phyloP scores from a whole-genome alignment of 2,797 vertebrate genomes.

The Xenopus petersii region DNA sequence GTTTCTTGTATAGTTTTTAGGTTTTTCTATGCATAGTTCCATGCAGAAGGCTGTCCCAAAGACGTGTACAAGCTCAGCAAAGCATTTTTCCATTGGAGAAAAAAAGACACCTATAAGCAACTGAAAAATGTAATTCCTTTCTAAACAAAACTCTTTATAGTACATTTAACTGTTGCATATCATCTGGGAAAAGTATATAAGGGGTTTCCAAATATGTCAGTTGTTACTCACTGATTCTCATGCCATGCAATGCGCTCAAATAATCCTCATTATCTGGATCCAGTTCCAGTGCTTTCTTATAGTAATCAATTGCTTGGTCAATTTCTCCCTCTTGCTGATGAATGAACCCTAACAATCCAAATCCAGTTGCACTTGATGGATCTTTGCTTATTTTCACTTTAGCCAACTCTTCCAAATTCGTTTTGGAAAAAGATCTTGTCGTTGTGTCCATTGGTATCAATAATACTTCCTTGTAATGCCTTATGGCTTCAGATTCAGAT shows the following conservation, averaged over 20 bases:
- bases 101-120: too few species aligned
- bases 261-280: slow-evolving; percentile 50
- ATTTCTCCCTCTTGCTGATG: slow-evolving; percentile 57
- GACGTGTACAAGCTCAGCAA: too few species aligned
- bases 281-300: slow-evolving; percentile 59
- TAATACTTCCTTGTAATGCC: too few species aligned
- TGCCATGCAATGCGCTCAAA: neutral
- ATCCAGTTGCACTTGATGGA: slow-evolving; percentile 52
- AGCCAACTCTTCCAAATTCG: slow-evolving; percentile 51
- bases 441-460: slow-evolving; percentile 45
- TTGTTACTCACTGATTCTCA: neutral
- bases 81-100: too few species aligned
- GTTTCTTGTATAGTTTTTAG: too few species aligned
- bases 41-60: too few species aligned
- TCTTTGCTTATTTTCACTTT: slow-evolving; percentile 41
- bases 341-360: slow-evolving; percentile 61
- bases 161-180: too few species aligned
- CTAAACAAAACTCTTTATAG: too few species aligned
- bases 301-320: slow-evolving; percentile 60
- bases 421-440: slow-evolving; percentile 1
- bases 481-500: slow-evolving; percentile 32
- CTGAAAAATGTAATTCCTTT: too few species aligned
- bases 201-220: neutral
- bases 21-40: too few species aligned
- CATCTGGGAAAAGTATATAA: too few species aligned